A percentile compares a stretch with the other conserved stretches of the same genome.
Evolutionary conservation across 37 sponge, comb jelly and placozoan species (phyloP).

Genomic region (Oscarella lobularis): DNA sequence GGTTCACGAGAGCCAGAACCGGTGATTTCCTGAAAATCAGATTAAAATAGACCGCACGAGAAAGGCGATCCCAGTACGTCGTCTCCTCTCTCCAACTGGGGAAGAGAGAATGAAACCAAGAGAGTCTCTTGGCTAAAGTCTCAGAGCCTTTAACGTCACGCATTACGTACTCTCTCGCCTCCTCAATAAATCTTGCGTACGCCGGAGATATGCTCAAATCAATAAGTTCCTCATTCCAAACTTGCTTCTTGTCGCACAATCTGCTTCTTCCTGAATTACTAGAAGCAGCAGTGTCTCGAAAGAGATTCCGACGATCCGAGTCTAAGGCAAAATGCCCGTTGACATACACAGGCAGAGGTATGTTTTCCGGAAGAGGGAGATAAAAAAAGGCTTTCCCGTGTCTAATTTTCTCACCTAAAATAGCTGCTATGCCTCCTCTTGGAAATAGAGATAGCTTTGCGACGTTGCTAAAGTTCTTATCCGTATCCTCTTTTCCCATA

Average conservation of each 20-base stretch:
- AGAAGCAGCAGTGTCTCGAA: background rate
- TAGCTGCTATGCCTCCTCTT: conserved; percentile 7
- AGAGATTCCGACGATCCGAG: conserved; percentile 35
- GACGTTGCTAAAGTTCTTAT: background rate
- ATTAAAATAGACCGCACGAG: background rate
- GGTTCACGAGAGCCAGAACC: background rate
- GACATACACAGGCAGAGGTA: conserved; percentile 41
- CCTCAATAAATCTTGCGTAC: background rate
- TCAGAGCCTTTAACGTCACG: background rate
- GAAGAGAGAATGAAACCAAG: background rate
- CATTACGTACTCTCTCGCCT: background rate
- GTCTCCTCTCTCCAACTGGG: background rate
- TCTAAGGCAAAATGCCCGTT: conserved; percentile 61
- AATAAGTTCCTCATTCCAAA: background rate
- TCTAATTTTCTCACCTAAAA: background rate
- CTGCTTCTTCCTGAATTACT: too few species aligned
- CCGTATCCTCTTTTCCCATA: background rate
- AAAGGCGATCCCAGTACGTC: background rate
- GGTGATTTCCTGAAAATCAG: background rate
- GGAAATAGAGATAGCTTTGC: background rate
- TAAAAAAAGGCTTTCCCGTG: conserved; percentile 26
- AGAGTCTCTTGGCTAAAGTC: background rate
- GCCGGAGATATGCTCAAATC: background rate
- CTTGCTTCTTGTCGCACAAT: background rate
- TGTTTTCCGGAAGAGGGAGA: conserved; percentile 41